These are phyloP conservation scores for Halocynthia aurantium DNA, from an alignment of 23 tunicate genomes.

Conservation along the genomic window DNA sequence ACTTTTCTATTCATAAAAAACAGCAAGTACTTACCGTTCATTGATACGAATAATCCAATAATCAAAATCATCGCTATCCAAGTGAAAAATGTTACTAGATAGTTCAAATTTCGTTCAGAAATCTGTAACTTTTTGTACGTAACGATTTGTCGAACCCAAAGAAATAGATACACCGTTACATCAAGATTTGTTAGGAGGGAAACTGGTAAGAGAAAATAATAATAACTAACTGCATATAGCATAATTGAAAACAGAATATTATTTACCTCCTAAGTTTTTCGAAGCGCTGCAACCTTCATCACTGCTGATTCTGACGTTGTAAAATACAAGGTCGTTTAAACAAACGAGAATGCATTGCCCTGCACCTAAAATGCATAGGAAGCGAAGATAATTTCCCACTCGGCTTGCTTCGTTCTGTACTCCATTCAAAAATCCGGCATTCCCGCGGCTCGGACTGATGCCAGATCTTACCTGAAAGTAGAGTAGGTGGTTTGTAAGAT, in stretches of 20 bases:
- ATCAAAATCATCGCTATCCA: slow-evolving; percentile 13
- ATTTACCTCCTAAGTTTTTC: slow-evolving; percentile 16
- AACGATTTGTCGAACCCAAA: slow-evolving; percentile 24
- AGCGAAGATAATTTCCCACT: slow-evolving; percentile 10
- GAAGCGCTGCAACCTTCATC: slow-evolving; percentile 3
- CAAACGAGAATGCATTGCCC: slow-evolving; percentile 1
- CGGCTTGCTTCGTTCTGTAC: too few species aligned
- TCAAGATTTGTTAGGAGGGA: slow-evolving; percentile 11
- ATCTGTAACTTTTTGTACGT: slow-evolving; percentile 4
- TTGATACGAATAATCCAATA: slow-evolving; percentile 3
- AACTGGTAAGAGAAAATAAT: slow-evolving; percentile 5
- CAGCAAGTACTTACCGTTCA: slow-evolving; percentile 7
- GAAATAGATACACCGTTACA: slow-evolving; percentile 15
- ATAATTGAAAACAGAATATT: not conserved
- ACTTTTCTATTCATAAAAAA: too few species aligned
- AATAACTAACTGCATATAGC: not conserved
- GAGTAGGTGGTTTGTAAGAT: too few species aligned
- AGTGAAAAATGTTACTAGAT: not conserved
- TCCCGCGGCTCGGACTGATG: too few species aligned
- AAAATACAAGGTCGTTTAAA: slow-evolving; percentile 18
- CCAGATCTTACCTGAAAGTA: too few species aligned
- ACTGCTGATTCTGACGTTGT: slow-evolving; percentile 9
- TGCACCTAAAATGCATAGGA: slow-evolving; percentile 8
- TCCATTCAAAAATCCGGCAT: too few species aligned
- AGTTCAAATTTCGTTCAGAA: not conserved